Evolutionary conservation across 2,797 vertebrate species (phyloP), one percentile per base, ranked within the genome.

Genomic region (Spondyliosoma cantharus): DNA sequence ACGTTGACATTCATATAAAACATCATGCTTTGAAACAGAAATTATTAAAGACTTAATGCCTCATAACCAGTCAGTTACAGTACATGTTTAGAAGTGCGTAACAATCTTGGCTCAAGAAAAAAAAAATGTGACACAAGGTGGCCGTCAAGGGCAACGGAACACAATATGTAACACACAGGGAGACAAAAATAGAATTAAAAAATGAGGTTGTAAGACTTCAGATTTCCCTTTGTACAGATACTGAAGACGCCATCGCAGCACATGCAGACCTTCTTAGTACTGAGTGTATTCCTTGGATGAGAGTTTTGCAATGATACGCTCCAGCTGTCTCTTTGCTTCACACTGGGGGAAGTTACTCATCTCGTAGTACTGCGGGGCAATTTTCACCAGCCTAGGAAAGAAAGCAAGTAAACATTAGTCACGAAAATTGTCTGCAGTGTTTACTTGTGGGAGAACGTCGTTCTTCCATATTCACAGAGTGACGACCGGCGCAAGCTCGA

Each of bases 271-370:
- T 83, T 93, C 74, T 97, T 92, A 99, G 95, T 97, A 98, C 90
- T 98, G 97, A 77, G 96, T 95, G 93, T 97, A 97, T 93, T 99
- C 97, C 96, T 98, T 98, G 89, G 97, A 97, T 87, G 97, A 96
- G 94, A 97, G 93, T 95, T 99, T 98, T 90, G 96, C 96, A 91
- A 98, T 93, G 91, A 99, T 98, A 90, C 97, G 96, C 92, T 99
- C 97, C 95, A 99, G 93, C 94, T 99, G 97, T 93, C 97, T 96
- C 94, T 97, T 98, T 83, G 97, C 97, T 95, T 98, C 97, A 71
- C 97, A 99, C 95, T 98, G 97, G 83, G 97, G 97, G 93, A 98
- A 99, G 96, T 99, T 99, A 92, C 96, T 92, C 97, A 99, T 97
- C 94, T 98, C 96, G 71, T 99, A 99, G 95, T 99, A 98, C 91